A percentile compares a stretch with the other conserved stretches of the same genome.
Evolutionary conservation across 2,797 vertebrate species (phyloP).

Genomic region (Tragopan temminckii): DNA sequence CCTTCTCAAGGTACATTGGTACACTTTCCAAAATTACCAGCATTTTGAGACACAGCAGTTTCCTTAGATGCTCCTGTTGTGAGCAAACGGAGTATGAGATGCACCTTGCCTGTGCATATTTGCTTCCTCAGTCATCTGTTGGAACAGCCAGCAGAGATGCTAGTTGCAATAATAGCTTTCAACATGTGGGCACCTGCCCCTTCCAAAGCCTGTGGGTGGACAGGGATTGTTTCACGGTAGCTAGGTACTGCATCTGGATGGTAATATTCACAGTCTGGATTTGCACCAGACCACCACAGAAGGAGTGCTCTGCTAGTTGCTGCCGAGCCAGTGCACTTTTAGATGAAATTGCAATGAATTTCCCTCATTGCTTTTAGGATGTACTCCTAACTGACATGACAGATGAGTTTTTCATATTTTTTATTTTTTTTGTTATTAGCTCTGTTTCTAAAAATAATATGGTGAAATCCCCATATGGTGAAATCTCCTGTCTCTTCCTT

Average conservation of each 20-base stretch:
- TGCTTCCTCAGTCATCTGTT: background rate
- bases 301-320: background rate
- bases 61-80: background rate
- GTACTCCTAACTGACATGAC: background rate
- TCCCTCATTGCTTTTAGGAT: background rate
- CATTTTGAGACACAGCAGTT: background rate
- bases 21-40: background rate
- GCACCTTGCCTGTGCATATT: accelerated
- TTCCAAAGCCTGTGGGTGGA: background rate
- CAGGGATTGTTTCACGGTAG: background rate
- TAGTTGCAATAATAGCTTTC: background rate
- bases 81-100: accelerated
- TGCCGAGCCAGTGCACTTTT: background rate
- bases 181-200: background rate
- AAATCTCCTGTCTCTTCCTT: background rate
- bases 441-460: background rate
- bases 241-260: background rate
- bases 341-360: background rate
- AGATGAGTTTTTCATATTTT: background rate
- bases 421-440: background rate
- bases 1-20: background rate
- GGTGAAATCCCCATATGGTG: background rate
- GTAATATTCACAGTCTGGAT: background rate
- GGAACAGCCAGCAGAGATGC: background rate
- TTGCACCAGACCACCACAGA: background rate